These are phyloP conservation scores for Zaprionus capensis DNA, from an alignment of 1,140 invertebrate genomes.

Conservation along the genomic window DNA sequence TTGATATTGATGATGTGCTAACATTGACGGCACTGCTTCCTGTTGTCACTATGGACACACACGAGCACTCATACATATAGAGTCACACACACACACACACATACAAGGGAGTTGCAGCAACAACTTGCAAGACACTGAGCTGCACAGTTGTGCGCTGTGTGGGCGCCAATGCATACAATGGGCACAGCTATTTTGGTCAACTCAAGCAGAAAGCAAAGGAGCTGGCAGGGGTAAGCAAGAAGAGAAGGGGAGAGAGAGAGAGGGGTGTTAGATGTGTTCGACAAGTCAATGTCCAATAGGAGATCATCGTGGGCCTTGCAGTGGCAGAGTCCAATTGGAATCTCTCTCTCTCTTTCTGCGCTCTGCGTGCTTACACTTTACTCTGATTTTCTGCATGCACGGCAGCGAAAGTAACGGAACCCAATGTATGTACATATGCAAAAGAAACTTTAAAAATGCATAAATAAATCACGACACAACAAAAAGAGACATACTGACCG, in stretches of 20 bases:
- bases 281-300: conserved; percentile 17
- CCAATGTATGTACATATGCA: not conserved
- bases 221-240: no score
- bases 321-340: conserved; percentile 12
- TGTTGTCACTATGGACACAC: conserved; percentile 26
- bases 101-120: not conserved
- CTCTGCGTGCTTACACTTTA: conserved; percentile 8
- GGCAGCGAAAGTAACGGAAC: conserved; percentile 3
- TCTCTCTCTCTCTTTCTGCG: no score
- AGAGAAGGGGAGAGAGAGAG: not conserved
- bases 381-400: not conserved
- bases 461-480: not conserved
- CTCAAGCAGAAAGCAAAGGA: conserved; percentile 21
- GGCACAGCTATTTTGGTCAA: conserved; percentile 45
- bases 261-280: not conserved
- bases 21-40: conserved; percentile 36
- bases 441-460: not conserved
- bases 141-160: conserved; percentile 19
- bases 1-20: conserved; percentile 42
- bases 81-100: not conserved
- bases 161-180: conserved; percentile 36
- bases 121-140: conserved; percentile 9
- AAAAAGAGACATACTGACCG: not conserved
- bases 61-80: not conserved
- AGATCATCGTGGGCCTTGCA: not conserved